Evolutionary conservation across 2,888 invertebrate species (phyloP).

Genomic region (Drosophila anomalata): DNA sequence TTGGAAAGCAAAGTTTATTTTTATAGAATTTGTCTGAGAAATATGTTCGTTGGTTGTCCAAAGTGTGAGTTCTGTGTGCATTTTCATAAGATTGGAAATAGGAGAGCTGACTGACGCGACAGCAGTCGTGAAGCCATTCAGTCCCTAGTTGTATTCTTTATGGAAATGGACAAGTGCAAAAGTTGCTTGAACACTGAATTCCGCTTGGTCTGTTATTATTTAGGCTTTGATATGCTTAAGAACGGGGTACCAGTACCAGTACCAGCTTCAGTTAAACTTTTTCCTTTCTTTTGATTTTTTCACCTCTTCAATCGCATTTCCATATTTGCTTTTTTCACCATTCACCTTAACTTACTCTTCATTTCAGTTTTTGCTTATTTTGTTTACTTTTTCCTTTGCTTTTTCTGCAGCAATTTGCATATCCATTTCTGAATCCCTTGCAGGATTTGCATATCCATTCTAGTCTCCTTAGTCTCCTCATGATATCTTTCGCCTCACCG

Average conservation of each 20-base stretch:
- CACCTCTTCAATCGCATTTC: slow-evolving; percentile 13
- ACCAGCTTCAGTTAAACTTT: neutral
- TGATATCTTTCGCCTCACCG: slow-evolving; percentile 27
- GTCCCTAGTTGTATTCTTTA: slow-evolving; percentile 14
- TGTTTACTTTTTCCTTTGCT: slow-evolving; percentile 28
- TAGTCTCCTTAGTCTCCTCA: slow-evolving; percentile 2
- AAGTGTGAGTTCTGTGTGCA: neutral
- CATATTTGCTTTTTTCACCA: slow-evolving; percentile 16
- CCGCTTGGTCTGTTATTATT: slow-evolving; percentile 14
- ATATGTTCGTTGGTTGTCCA: neutral
- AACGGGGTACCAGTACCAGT: neutral
- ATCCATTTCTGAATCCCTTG: slow-evolving; percentile 34
- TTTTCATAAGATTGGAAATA: neutral
- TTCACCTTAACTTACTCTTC: slow-evolving; percentile 18
- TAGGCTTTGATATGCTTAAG: neutral
- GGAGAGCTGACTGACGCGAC: slow-evolving; percentile 15
- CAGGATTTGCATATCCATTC: slow-evolving; percentile 31
- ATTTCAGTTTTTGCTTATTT: slow-evolving; percentile 19
- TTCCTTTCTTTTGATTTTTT: neutral
- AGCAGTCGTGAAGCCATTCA: slow-evolving; percentile 39
- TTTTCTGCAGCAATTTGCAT: slow-evolving; percentile 34
- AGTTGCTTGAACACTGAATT: slow-evolving; percentile 22
- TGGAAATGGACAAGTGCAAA: slow-evolving; percentile 23
- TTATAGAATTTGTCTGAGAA: neutral
- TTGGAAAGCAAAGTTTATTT: neutral